phyloP scores from a whole-genome alignment of 2,113 vertebrate genomes.

The Gallinago jamesoni region DNA sequence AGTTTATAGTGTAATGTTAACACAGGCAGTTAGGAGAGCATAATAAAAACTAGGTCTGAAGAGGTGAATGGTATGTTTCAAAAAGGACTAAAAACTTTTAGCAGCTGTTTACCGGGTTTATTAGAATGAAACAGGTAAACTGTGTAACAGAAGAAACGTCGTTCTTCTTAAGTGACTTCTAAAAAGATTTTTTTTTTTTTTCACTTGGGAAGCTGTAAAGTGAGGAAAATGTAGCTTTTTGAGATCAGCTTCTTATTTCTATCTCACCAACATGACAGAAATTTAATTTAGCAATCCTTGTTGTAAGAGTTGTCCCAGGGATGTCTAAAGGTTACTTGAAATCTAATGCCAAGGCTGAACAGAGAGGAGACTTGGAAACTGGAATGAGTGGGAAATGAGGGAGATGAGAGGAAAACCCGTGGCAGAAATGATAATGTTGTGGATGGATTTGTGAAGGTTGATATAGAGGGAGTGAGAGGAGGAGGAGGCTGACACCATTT shows the following conservation, averaged over 20 bases:
- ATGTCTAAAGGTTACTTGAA: neutral
- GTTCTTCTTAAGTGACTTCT: neutral
- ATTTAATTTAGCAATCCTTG: neutral
- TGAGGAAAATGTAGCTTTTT: neutral
- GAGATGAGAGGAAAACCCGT: neutral
- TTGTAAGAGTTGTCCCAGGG: neutral
- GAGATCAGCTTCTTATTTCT: neutral
- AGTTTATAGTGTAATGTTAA: neutral
- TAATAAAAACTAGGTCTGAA: neutral
- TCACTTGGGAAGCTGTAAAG: neutral
- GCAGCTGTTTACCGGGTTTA: neutral
- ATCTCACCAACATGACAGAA: neutral
- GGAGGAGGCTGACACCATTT: neutral
- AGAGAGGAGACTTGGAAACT: neutral
- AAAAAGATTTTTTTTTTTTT: neutral
- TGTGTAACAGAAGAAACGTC: neutral
- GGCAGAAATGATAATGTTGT: neutral
- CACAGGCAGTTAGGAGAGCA: neutral
- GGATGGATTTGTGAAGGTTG: neutral
- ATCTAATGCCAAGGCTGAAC: neutral
- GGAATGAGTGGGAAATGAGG: neutral
- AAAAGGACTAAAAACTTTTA: slow-evolving; percentile 12
- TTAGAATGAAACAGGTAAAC: neutral
- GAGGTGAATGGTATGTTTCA: neutral
- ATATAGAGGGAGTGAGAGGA: neutral